A percentile compares a stretch with the other conserved stretches of the same genome.
These are phyloP conservation scores for Oscheius sp. DNA, from an alignment of 1,140 invertebrate species.

Conservation along the genomic window DNA sequence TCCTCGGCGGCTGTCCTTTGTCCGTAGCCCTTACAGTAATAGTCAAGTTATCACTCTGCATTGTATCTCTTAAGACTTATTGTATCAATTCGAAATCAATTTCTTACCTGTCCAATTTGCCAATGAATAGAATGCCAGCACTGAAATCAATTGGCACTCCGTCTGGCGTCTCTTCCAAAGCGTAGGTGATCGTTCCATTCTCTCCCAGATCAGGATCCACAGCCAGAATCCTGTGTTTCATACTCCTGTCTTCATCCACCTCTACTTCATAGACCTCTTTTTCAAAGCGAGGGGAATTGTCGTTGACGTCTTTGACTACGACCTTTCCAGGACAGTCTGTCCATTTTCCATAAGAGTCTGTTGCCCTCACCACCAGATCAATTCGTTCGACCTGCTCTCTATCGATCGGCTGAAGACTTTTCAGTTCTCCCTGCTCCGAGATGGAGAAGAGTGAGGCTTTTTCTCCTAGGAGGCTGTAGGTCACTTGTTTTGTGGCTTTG, in stretches of 20 bases:
- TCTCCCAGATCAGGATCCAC: slow-evolving; percentile 22
- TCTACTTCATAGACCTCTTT: slow-evolving; percentile 30
- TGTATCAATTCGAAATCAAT: not conserved
- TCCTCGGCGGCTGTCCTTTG: slow-evolving; percentile 13
- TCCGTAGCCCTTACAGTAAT: slow-evolving; percentile 30
- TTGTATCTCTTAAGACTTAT: not conserved
- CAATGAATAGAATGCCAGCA: slow-evolving; percentile 28
- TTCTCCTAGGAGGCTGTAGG: not conserved
- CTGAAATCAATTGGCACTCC: slow-evolving; percentile 24
- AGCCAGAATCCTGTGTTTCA: slow-evolving; percentile 19
- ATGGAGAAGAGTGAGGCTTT: slow-evolving; percentile 18
- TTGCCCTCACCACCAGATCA: slow-evolving; percentile 18
- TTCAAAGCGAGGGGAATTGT: slow-evolving; percentile 34
- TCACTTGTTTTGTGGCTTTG: slow-evolving; percentile 6
- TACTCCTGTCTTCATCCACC: slow-evolving; percentile 26
- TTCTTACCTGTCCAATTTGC: slow-evolving; percentile 24
- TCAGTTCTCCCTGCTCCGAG: slow-evolving; percentile 9
- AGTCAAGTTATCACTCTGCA: slow-evolving; percentile 17
- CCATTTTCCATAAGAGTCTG: slow-evolving; percentile 5
- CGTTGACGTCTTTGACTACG: slow-evolving; percentile 35
- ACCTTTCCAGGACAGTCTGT: slow-evolving; percentile 5
- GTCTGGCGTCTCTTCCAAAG: not conserved
- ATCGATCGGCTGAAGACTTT: slow-evolving; percentile 16
- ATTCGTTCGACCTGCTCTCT: slow-evolving; percentile 23
- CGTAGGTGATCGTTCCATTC: slow-evolving; percentile 31